Percentiles rank a stretch among this genome's conserved stretches.
Conservation (phyloP, 2,888 invertebrate genomes). For the Dasypolia templi region DNA sequence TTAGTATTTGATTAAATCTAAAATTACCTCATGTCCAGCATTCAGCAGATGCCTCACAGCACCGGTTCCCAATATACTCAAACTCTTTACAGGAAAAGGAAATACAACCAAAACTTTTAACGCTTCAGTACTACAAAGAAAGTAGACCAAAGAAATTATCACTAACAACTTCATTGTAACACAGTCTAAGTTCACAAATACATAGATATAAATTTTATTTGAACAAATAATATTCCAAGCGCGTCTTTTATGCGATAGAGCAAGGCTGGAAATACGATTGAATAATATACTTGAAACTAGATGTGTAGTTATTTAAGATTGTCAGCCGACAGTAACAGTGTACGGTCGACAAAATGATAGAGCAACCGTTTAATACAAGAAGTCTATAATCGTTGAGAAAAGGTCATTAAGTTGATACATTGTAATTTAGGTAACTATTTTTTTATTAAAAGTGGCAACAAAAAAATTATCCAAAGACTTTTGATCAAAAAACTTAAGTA, state of each 20-base stretch:
- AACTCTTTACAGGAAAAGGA: constrained; percentile 67
- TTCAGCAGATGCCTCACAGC: constrained; percentile 66
- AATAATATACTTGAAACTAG: neutral
- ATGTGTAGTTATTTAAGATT: neutral
- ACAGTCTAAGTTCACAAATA: constrained; percentile 7
- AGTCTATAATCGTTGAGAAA: too few species aligned
- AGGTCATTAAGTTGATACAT: too few species aligned
- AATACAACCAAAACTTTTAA: constrained; percentile 68
- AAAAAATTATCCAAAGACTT: too few species aligned
- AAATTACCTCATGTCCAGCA: constrained; percentile 74
- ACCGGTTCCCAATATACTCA: constrained; percentile 68
- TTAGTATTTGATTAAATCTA: neutral
- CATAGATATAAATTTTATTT: neutral
- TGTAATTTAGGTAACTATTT: too few species aligned
- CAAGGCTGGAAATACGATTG: neutral
- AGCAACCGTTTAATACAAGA: neutral
- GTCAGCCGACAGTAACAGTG: neutral
- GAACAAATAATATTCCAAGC: neutral
- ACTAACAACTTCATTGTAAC: constrained; percentile 53
- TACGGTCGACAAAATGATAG: constrained; percentile 14
- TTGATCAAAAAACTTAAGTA: too few species aligned
- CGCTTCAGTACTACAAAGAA: constrained; percentile 41
- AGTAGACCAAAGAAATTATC: constrained; percentile 19
- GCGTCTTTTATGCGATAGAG: constrained; percentile 13
- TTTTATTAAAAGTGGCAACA: too few species aligned